phyloP scores from a whole-genome alignment of 2,888 invertebrate species.

The Rhingia rostrata region DNA sequence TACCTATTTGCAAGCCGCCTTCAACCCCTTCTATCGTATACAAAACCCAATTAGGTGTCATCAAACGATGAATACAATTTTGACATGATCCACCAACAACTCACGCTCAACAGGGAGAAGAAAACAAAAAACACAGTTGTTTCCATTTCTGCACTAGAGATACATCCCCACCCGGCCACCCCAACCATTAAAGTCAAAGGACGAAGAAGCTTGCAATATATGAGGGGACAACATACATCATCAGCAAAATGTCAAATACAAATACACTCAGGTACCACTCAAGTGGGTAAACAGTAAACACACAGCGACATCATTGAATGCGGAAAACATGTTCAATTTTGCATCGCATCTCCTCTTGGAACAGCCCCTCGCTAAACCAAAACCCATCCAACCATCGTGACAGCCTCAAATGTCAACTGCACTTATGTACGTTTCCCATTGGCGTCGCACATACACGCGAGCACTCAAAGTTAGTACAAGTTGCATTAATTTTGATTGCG shows the following conservation, averaged over 20 bases:
- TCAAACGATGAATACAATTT: background rate
- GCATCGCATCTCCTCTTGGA: conserved; percentile 6
- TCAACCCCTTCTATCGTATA: background rate
- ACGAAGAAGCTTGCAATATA: conserved; percentile 13
- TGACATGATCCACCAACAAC: background rate
- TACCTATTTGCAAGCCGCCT: too few species aligned
- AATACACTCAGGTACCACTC: conserved; percentile 71
- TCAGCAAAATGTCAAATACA: conserved; percentile 70
- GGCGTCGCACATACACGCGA: conserved; percentile 9
- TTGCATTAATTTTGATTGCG: conserved; percentile 69
- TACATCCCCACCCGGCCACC: background rate
- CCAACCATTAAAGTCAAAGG: background rate
- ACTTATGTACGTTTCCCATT: conserved; percentile 38
- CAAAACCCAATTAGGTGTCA: conserved; percentile 16
- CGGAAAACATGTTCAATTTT: conserved; percentile 68
- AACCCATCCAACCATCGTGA: background rate
- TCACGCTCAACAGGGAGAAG: background rate
- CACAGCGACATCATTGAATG: conserved; percentile 55
- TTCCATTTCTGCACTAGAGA: background rate
- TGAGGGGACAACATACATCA: conserved; percentile 61
- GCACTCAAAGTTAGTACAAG: conserved; percentile 47
- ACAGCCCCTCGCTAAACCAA: background rate
- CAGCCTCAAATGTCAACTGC: conserved; percentile 57
- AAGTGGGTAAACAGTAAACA: conserved; percentile 69
- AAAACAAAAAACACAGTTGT: background rate